These are phyloP conservation scores for Anguilla anguilla DNA, from an alignment of 2,797 vertebrate genomes.

Conservation along the genomic window DNA sequence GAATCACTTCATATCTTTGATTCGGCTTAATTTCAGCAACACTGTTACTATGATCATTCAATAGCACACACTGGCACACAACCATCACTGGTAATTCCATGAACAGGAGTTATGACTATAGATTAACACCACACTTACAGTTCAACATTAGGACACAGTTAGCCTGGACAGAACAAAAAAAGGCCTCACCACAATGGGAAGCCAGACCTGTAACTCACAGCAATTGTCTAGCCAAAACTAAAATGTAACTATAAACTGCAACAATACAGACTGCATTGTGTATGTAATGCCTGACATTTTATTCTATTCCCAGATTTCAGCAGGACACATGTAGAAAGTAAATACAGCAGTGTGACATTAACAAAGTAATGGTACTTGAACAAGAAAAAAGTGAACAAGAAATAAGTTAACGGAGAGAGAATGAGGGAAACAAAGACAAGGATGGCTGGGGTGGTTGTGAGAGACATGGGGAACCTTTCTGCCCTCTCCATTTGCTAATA, in stretches of 20 bases:
- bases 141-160: neutral
- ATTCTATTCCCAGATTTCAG: neutral
- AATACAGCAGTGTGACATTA: conserved; percentile 70
- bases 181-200: neutral
- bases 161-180: neutral
- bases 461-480: conserved; percentile 41
- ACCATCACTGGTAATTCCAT: no score
- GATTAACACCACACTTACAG: neutral
- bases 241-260: neutral
- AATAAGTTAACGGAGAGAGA: conserved; percentile 21
- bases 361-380: conserved; percentile 64
- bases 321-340: neutral
- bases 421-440: conserved; percentile 46
- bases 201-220: neutral
- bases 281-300: neutral
- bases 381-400: conserved; percentile 60
- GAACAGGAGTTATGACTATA: neutral
- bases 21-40: neutral
- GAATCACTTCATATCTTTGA: neutral
- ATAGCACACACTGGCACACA: no score
- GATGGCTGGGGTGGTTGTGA: conserved; percentile 29
- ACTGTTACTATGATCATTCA: no score
- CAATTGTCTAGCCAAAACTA: neutral
- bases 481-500: conserved; percentile 79
- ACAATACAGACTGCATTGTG: no score